These are phyloP conservation scores for Amphipyra berbera DNA, from an alignment of 2,888 invertebrate genomes.

Conservation along the genomic window DNA sequence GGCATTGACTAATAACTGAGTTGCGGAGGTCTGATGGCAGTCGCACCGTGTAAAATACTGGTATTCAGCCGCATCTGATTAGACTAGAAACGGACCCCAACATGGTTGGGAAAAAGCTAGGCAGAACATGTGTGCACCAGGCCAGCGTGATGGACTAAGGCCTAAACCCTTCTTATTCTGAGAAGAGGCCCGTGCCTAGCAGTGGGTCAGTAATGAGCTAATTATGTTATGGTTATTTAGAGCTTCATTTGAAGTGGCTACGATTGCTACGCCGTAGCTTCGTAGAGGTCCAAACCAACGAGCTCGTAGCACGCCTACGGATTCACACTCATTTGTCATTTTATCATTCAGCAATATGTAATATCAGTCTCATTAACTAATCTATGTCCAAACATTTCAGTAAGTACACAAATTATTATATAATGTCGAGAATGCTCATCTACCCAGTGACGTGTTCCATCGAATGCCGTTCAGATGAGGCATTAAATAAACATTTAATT, in stretches of 20 bases:
- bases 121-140: no score
- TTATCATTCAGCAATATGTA: neutral
- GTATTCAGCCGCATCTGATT: no score
- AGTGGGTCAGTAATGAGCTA: no score
- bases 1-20: no score
- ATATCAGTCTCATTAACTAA: neutral
- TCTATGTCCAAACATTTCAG: conserved; percentile 6
- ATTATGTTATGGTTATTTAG: no score
- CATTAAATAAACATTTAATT: conserved; percentile 34
- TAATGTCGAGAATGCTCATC: neutral
- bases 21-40: no score
- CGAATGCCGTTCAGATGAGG: conserved; percentile 24
- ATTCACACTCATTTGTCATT: neutral
- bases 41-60: no score
- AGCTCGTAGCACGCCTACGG: conserved; percentile 21
- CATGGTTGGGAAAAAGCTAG: no score
- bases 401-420: conserved; percentile 9
- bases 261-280: conserved; percentile 43
- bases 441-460: conserved; percentile 25
- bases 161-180: no score
- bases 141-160: no score
- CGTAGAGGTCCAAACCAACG: conserved; percentile 21
- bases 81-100: no score
- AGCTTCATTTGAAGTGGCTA: conserved; percentile 8
- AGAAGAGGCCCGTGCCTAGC: no score